Conservation (phyloP, 2,888 invertebrate species). For the Heliconius sara region DNA sequence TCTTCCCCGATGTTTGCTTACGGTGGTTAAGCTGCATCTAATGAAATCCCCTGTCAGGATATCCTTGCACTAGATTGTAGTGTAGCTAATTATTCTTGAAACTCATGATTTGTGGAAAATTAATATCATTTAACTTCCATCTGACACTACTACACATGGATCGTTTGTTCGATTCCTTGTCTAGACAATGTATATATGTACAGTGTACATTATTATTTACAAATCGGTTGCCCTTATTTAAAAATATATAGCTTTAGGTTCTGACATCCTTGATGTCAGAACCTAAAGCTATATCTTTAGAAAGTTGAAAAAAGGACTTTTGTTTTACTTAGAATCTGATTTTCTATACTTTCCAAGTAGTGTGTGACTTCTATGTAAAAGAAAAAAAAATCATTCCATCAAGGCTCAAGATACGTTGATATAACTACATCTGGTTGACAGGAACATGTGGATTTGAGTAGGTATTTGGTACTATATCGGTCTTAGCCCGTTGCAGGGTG, state of each 20-base stretch:
- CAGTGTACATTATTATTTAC: too few relatives aligned
- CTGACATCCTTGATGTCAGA: not conserved
- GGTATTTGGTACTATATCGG: slow-evolving; percentile 62
- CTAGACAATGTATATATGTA: too few relatives aligned
- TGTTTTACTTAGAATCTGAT: too few relatives aligned
- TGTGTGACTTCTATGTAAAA: not conserved
- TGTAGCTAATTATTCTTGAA: slow-evolving; percentile 56
- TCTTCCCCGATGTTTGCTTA: slow-evolving; percentile 79
- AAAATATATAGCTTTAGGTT: not conserved
- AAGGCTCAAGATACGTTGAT: slow-evolving; percentile 60
- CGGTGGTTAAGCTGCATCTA: slow-evolving; percentile 83
- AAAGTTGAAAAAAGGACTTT: not conserved
- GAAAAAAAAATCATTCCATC: not conserved
- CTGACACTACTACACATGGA: not conserved
- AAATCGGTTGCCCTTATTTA: too few relatives aligned
- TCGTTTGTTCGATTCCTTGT: not conserved
- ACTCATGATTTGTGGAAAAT: not conserved
- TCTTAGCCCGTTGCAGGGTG: slow-evolving; percentile 62
- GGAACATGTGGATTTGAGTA: slow-evolving; percentile 61
- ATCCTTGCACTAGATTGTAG: slow-evolving; percentile 73
- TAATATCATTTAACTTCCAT: too few relatives aligned
- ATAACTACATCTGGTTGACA: slow-evolving; percentile 34
- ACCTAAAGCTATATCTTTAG: not conserved
- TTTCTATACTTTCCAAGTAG: not conserved
- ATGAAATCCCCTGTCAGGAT: slow-evolving; percentile 82